Evolutionary conservation across 2,888 invertebrate genomes (phyloP).

Genomic region (Rhagonycha fulva): DNA sequence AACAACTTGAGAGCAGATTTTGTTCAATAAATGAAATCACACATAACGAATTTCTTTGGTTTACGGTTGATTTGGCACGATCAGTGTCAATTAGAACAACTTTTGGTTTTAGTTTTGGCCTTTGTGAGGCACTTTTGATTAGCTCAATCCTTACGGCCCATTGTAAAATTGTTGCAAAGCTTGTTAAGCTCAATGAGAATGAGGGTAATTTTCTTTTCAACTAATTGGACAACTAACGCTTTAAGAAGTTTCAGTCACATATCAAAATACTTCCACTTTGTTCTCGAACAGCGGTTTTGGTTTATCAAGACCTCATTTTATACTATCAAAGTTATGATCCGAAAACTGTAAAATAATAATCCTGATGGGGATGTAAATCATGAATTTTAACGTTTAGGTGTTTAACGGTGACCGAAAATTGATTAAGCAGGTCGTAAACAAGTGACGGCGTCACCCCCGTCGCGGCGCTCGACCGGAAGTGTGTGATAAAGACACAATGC

Average conservation of each 20-base stretch:
- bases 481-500: conserved; percentile 42
- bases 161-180: conserved; percentile 37
- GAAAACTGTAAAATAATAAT: neutral
- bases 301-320: neutral
- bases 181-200: conserved; percentile 19
- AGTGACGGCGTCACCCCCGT: conserved; percentile 32
- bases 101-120: conserved; percentile 43
- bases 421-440: conserved; percentile 37
- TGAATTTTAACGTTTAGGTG: conserved; percentile 11
- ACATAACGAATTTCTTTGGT: conserved; percentile 15
- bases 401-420: conserved; percentile 19
- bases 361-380: conserved; percentile 7
- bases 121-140: conserved; percentile 46
- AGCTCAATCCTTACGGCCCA: conserved; percentile 41
- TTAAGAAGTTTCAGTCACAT: neutral
- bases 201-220: conserved; percentile 9
- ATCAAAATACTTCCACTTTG: neutral
- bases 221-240: neutral
- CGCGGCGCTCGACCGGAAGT: conserved; percentile 45
- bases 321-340: neutral
- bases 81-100: conserved; percentile 49
- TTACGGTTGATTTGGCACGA: conserved; percentile 47
- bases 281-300: neutral
- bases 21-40: neutral
- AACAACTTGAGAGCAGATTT: neutral